phyloP scores from a whole-genome alignment of 2,113 vertebrate genomes.

The Cebus imitator region DNA sequence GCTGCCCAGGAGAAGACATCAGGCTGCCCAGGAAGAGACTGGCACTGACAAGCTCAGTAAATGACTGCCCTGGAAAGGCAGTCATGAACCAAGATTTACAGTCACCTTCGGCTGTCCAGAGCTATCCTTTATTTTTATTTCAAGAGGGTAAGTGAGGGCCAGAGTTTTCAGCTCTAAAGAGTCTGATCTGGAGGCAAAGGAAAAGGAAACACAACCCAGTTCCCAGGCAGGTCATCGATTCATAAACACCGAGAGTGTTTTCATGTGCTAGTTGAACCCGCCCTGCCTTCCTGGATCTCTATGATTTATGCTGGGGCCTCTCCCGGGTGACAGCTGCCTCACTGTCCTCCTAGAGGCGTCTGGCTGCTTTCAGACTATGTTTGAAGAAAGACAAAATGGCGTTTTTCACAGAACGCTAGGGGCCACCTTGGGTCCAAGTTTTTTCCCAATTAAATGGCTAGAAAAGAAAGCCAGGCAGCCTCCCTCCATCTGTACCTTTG shows the following conservation, averaged over 20 bases:
- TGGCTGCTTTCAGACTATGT: constrained; percentile 28
- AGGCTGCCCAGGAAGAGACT: not conserved
- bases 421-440: constrained; percentile 22
- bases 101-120: not conserved
- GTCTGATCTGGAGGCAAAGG: not conserved
- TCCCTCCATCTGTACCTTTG: constrained; percentile 9
- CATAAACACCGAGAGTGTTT: not conserved
- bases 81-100: not conserved
- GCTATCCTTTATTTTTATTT: not conserved
- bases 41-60: not conserved
- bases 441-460: constrained; percentile 36
- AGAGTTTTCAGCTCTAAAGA: not conserved
- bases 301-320: not conserved
- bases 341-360: not conserved
- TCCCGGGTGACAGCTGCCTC: not conserved
- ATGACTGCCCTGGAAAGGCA: not conserved
- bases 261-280: not conserved
- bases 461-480: not conserved
- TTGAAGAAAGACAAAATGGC: constrained; percentile 48
- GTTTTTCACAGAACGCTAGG: constrained; percentile 1
- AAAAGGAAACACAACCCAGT: not conserved
- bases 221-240: not conserved
- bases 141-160: not conserved
- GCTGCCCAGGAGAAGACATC: too few species aligned
- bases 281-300: not conserved